Evolutionary conservation across 2,113 vertebrate genomes (phyloP), one percentile per base, ranked within the genome.

Genomic region (Microtus richardsoni): DNA sequence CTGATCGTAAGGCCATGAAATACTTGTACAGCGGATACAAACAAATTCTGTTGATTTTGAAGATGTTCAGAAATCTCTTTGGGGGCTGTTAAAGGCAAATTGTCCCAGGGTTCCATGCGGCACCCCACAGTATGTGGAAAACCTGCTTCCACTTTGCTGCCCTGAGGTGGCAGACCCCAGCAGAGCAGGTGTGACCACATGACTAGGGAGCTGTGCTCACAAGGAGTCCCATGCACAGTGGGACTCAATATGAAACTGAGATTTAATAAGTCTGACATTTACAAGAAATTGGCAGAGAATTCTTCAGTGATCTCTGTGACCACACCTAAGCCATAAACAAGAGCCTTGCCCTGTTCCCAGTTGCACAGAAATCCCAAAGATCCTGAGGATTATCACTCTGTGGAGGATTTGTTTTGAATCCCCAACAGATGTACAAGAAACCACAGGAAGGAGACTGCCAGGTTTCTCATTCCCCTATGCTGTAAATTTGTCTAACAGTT

Each of bases 401-500:
- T 9, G 24, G 52, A 41, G 28, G n/a, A 73, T 92, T 83, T 66
- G n/a, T 49, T 84, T 66, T 77, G 68, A 93, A 79, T 95, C n/a
- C 68, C 60, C 79, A 54, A 7, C 74, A 86, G 62, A 89, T 89
- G 73, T 80, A 75, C 1, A 16, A 54, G 14, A 93, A 68, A 4
- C 33, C 44, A 41, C 30, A 71, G 21, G 68, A 62, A 44, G 28
- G 44, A 89, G 70, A 83, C 68, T 89, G 73, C n/a, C 74, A 95
- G 16, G 4, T 33, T 83, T 93, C 78, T 92, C 39, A 78, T 78
- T 89, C 71, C 12, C 36, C 24, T 52, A 11, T 30, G 9, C n/a
- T 86, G 11, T 70, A 92, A 94, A 78, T 94, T 86, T 93, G 58
- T 47, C 77, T 62, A 74, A 39, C 21, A 28, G 54, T 66, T 93